Conservation (phyloP, 2,113 vertebrate species). For the human (Homo sapiens) region GRCh38 chr1:100584001-100584500, state of each 20-base stretch:
- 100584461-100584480: neutral
- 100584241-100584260: neutral
- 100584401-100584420: neutral
- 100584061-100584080: accelerated
- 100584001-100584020: neutral
- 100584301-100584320: neutral
- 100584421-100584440: neutral
- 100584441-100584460: neutral
- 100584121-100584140: accelerated
- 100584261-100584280: neutral
- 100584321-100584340: too few species aligned
- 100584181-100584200: neutral
- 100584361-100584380: neutral
- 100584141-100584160: neutral
- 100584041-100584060: neutral
- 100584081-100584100: accelerated
- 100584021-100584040: neutral
- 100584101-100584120: neutral
- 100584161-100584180: neutral
- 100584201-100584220: too few species aligned
- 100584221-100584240: neutral
- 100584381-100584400: neutral
- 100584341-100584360: neutral
- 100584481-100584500: neutral
- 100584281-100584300: neutral